A percentile compares a stretch with the other conserved stretches of the same genome.
Conservation (phyloP, 2,888 invertebrate species). For the Euphydryas editha region DNA sequence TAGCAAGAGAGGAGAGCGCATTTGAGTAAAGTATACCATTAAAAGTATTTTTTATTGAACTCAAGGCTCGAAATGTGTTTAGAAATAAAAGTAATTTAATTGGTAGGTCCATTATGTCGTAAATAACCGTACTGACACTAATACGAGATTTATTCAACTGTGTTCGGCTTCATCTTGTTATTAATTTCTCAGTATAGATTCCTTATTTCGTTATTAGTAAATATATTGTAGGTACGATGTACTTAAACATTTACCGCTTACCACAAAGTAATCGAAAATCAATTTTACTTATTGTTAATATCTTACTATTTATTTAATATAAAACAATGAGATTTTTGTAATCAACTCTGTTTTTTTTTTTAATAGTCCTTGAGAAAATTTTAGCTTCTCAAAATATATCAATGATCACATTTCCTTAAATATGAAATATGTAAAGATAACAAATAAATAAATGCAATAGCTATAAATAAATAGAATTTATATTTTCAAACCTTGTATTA, state of each 20-base stretch:
- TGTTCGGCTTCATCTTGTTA: not conserved
- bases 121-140: not conserved
- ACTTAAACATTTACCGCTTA: not conserved
- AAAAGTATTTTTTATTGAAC: conserved; percentile 38
- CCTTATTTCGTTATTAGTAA: not conserved
- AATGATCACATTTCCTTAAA: too few species aligned
- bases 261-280: not conserved
- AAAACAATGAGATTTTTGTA: too few species aligned
- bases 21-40: conserved; percentile 62
- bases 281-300: too few species aligned
- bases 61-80: conserved; percentile 23
- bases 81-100: conserved; percentile 2
- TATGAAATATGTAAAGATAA: too few species aligned
- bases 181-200: not conserved
- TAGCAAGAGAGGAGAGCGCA: conserved; percentile 63
- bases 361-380: too few species aligned
- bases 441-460: too few species aligned
- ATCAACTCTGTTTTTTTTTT: too few species aligned
- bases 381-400: too few species aligned
- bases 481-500: too few species aligned
- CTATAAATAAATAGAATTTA: not conserved
- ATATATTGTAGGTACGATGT: not conserved
- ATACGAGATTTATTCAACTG: not conserved
- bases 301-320: too few species aligned
- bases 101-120: conserved; percentile 1